Percentiles rank a stretch among this genome's conserved stretches.
phyloP scores from a whole-genome alignment of 1,140 invertebrate genomes.

The Steinernema khuongi region DNA sequence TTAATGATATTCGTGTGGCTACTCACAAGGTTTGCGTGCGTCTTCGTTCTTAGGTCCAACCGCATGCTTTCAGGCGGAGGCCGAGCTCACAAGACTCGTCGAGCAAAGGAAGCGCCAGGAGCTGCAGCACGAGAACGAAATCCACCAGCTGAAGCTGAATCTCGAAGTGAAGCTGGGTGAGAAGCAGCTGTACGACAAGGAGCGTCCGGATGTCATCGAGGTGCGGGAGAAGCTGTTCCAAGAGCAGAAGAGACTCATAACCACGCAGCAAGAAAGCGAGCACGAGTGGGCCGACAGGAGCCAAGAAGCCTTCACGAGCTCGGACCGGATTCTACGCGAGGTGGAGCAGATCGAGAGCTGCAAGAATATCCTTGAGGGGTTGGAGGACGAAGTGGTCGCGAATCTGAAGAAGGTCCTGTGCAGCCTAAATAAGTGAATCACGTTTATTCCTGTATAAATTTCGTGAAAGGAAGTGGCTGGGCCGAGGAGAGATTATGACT shows the following conservation, averaged over 20 bases:
- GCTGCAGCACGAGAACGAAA: neutral
- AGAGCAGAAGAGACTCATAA: neutral
- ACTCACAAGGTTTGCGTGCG: too few species aligned
- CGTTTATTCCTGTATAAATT: too few species aligned
- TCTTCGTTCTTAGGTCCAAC: too few species aligned
- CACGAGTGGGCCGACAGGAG: neutral
- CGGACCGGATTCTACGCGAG: neutral
- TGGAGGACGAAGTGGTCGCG: neutral
- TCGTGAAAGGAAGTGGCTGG: too few species aligned
- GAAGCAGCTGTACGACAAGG: neutral
- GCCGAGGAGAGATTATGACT: too few species aligned
- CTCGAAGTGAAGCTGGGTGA: neutral
- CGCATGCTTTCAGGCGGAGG: neutral
- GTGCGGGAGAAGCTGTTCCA: neutral
- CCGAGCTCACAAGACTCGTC: neutral
- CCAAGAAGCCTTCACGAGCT: neutral
- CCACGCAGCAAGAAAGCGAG: neutral
- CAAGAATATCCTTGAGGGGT: neutral
- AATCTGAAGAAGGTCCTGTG: neutral
- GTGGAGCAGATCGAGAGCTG: neutral
- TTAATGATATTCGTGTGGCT: too few species aligned
- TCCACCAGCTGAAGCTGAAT: neutral
- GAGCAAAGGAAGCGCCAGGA: neutral
- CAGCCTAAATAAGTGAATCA: neutral
- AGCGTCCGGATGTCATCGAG: neutral